These are phyloP conservation scores for Pygoscelis adeliae DNA, from an alignment of 2,113 vertebrate species.

Conservation along the genomic window DNA sequence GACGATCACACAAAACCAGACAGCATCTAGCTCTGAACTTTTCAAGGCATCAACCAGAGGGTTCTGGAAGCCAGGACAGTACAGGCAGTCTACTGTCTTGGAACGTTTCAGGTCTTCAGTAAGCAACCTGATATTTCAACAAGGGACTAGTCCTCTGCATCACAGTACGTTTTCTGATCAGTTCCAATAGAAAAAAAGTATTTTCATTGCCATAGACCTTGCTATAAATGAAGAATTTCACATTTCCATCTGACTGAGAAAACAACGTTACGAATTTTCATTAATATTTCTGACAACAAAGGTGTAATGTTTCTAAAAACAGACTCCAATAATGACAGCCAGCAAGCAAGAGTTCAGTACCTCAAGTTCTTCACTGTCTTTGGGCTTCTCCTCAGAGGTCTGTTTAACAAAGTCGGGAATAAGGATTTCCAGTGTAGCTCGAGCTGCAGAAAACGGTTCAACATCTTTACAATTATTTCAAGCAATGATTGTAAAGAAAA, in stretches of 20 bases:
- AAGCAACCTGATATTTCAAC: not conserved
- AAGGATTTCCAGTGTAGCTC: slow-evolving; percentile 99
- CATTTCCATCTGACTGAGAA: not conserved
- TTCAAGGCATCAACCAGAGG: not conserved
- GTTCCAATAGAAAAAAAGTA: not conserved
- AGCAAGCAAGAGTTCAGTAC: slow-evolving; percentile 59
- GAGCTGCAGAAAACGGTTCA: slow-evolving; percentile 76
- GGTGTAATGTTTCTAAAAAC: not conserved
- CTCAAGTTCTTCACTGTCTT: slow-evolving; percentile 97
- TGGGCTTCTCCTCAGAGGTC: slow-evolving; percentile 95
- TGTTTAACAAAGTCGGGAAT: slow-evolving; percentile 99
- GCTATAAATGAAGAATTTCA: not conserved
- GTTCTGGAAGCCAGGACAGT: not conserved
- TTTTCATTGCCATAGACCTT: not conserved
- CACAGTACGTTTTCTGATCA: not conserved
- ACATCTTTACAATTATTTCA: not conserved
- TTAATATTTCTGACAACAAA: not conserved
- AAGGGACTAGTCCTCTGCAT: not conserved
- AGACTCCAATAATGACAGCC: not conserved
- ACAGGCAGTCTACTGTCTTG: not conserved
- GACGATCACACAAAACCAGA: not conserved
- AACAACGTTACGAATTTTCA: not conserved
- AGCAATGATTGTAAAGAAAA: not conserved
- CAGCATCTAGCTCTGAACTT: not conserved
- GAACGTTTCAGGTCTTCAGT: not conserved